phyloP scores from a whole-genome alignment of 1,140 invertebrate species.

The Drosophila saltans region DNA sequence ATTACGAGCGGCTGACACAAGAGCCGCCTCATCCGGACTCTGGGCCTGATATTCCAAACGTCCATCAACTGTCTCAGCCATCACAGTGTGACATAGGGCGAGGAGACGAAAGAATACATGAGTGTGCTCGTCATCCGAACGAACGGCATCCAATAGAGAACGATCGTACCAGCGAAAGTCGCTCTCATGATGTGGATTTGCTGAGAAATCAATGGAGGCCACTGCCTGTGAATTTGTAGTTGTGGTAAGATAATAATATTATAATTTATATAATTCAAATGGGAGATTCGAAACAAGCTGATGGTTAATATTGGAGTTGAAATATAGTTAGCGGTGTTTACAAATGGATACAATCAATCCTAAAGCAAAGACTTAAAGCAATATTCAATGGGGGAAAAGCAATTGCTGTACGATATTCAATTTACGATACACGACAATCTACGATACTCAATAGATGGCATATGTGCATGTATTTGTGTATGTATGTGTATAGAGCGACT shows the following conservation, averaged over 20 bases:
- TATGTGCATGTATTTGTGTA: conserved; percentile 6
- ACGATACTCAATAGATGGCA: too few species aligned
- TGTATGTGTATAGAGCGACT: background rate
- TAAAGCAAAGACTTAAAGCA: too few species aligned
- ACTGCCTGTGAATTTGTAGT: conserved; percentile 85
- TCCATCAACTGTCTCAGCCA: conserved; percentile 95
- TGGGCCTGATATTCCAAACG: conserved; percentile 90
- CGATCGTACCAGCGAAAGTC: conserved; percentile 97
- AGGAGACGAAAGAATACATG: conserved; percentile 95
- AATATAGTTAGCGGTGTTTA: background rate
- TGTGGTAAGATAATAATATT: background rate
- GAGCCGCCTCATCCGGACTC: conserved; percentile 98
- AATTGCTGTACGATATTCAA: too few species aligned
- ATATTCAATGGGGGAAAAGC: too few species aligned
- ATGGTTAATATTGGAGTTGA: background rate
- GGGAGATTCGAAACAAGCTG: background rate
- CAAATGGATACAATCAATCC: too few species aligned
- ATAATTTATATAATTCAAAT: background rate
- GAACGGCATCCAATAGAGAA: conserved; percentile 92
- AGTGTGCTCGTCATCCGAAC: conserved; percentile 88
- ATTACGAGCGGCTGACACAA: conserved; percentile 98
- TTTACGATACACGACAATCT: too few species aligned
- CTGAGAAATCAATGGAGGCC: conserved; percentile 95
- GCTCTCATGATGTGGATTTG: conserved; percentile 95
- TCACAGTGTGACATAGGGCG: conserved; percentile 98